These are phyloP conservation scores for Halesus radiatus DNA, from an alignment of 1,140 invertebrate genomes.

Conservation along the genomic window DNA sequence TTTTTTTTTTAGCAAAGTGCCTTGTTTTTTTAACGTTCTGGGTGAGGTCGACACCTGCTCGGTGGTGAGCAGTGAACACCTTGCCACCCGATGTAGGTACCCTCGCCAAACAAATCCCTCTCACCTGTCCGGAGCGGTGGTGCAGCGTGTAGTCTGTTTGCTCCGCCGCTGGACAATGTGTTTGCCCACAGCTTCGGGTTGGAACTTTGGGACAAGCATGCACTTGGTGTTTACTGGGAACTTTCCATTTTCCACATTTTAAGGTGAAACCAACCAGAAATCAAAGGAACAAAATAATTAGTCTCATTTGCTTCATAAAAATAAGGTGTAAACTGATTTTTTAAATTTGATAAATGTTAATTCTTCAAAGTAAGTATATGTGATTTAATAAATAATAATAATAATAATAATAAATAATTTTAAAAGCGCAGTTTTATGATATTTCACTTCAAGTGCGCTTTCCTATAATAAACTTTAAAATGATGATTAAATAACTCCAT, in stretches of 20 bases:
- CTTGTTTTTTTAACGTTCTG: background rate
- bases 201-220: background rate
- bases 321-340: no score
- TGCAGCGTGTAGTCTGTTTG: background rate
- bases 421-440: no score
- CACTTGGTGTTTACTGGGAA: slow-evolving; percentile 8
- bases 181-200: slow-evolving; percentile 1
- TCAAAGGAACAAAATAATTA: no score
- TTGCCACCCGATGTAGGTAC: background rate
- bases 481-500: no score
- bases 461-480: no score
- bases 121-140: slow-evolving; percentile 13
- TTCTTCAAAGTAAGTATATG: no score
- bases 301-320: no score
- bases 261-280: no score
- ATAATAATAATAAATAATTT: no score
- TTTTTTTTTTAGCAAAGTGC: background rate
- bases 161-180: slow-evolving; percentile 5
- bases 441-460: no score
- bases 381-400: no score
- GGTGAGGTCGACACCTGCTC: slow-evolving; percentile 30
- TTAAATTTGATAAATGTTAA: no score
- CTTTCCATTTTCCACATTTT: background rate
- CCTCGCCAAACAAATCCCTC: slow-evolving; percentile 27
- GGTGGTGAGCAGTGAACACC: background rate